Base-by-base conservation (phyloP, 2,888 invertebrate genomes). In the Anthrax anthrax region DNA sequence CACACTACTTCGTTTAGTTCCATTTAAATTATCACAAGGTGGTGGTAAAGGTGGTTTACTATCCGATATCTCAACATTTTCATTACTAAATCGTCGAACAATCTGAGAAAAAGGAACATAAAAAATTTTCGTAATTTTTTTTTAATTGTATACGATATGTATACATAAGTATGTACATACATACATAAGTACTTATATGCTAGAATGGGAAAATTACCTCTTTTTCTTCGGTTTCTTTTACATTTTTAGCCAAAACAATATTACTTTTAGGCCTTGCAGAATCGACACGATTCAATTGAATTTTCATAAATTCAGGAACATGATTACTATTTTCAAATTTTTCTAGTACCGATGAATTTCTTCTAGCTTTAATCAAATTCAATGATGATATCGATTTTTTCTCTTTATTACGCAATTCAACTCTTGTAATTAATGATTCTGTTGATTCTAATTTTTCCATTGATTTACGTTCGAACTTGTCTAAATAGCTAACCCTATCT, bases 261-360 rank as follows among this genome's bases (percentile, higher is more conserved):
- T 81, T 78, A 32, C 75, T 75, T 12, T 72, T 59, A 0, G 78
- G 74, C 2, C 70, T 69, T 55, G 75, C 75, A 12, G 72, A 68
- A 56, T 83, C 82, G 8, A 83, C 79, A 60, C 78, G 78, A 59
- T 82, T 80, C 40, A 83, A 58, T 61, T 83, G 81, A 47, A 81
- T 78, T 57, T 79, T 78, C 51, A 82, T 65, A 59, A 82, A 81
- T 60, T 84, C 81, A 1, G 82, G 80, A 14, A 80, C 70, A 39
- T 67, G 48, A 32, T 43, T 44, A 18, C n/a, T 18, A 37, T 32
- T 38, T 4, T 43, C 27, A 9, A 27, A 44, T 17, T 49, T 41
- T 23, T 50, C 47, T 1, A 47, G 43, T 3, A 48, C 38, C n/a
- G 48, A 41, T 10, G 47, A 47, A 27, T 39, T 50, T n/a, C 50